phyloP scores from a whole-genome alignment of 2,113 vertebrate genomes.

The Sprattus sprattus region DNA sequence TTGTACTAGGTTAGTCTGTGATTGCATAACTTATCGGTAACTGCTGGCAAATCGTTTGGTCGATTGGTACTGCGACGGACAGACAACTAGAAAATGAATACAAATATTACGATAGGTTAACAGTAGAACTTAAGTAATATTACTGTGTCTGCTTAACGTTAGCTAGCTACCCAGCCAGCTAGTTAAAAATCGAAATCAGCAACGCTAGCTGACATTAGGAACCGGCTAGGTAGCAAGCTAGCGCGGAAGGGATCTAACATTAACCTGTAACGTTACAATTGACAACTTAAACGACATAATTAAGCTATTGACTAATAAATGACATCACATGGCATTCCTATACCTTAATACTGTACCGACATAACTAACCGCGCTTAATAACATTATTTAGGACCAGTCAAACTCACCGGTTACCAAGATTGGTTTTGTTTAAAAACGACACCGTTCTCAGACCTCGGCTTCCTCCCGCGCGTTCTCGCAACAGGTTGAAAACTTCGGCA shows the following conservation, averaged over 20 bases:
- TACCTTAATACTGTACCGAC: not conserved
- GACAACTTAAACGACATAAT: not conserved
- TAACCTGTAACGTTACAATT: not conserved
- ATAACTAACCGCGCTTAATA: not conserved
- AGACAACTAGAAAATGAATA: not conserved
- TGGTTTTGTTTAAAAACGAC: not conserved
- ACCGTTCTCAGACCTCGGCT: not conserved
- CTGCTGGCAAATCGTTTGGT: not conserved
- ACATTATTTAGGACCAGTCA: not conserved
- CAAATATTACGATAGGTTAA: not conserved
- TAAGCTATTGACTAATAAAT: not conserved
- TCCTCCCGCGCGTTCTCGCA: slow-evolving; percentile 15
- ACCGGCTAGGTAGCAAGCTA: slow-evolving; percentile 13
- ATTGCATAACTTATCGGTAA: not conserved
- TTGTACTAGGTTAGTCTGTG: not conserved
- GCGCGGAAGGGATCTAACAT: not conserved
- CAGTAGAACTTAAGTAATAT: not conserved
- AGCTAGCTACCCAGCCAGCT: not conserved
- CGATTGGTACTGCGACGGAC: not conserved
- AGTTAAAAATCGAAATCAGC: no score
- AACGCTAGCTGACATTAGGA: not conserved
- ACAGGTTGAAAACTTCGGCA: slow-evolving; percentile 10
- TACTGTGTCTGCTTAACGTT: not conserved
- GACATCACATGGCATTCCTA: not conserved
- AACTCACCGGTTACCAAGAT: slow-evolving; percentile 3